Evolutionary conservation across 2,888 invertebrate species (phyloP).

Genomic region (Cyrtodaria siliqua): DNA sequence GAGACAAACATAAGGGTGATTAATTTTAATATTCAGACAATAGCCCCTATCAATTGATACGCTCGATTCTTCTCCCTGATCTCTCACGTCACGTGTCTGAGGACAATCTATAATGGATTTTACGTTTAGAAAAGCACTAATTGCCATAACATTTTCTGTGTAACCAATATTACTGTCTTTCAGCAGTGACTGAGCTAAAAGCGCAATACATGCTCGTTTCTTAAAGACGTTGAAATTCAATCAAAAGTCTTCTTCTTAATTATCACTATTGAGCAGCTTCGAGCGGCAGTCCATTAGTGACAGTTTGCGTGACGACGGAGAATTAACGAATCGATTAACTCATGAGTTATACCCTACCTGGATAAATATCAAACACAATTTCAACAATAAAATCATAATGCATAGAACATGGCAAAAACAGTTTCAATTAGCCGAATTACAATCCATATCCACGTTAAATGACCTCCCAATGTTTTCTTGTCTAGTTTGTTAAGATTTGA

Average conservation of each 20-base stretch:
- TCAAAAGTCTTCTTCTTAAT: background rate
- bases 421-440: too few relatives aligned
- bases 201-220: background rate
- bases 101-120: background rate
- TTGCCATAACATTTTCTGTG: background rate
- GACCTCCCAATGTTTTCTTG: too few relatives aligned
- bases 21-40: too few relatives aligned
- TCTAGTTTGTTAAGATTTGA: too few relatives aligned
- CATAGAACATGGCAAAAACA: background rate
- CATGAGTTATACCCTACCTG: slow-evolving; percentile 3
- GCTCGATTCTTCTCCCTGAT: too few relatives aligned
- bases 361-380: slow-evolving; percentile 1
- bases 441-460: too few relatives aligned
- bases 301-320: slow-evolving; percentile 5
- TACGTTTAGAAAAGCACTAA: background rate
- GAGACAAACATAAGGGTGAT: too few relatives aligned
- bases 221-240: background rate
- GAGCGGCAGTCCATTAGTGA: background rate
- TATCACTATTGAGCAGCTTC: background rate
- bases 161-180: background rate
- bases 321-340: background rate
- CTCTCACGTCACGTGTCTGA: background rate
- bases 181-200: background rate
- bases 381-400: background rate
- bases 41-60: too few relatives aligned